Evolutionary conservation across 2,797 vertebrate species (phyloP), one percentile per base, ranked within the genome.

Genomic region (Choloepus didactylus): DNA sequence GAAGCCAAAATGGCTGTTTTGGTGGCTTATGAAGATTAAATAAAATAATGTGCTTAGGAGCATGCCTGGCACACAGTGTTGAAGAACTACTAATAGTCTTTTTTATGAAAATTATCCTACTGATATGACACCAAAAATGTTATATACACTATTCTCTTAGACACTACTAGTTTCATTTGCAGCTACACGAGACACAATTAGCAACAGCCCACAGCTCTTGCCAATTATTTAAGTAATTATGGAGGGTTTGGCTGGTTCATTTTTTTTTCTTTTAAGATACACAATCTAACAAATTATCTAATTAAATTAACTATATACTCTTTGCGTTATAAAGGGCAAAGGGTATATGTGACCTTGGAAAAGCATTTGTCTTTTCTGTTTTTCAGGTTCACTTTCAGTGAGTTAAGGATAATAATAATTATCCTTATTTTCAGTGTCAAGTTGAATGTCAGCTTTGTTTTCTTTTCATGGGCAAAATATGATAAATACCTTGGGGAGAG

Each of bases 381-480:
- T 76, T 46, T 51, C 38, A 38, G 8, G 19, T 70, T 87, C 44
- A 11, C 29, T 84, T 86, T 77, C 5, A 46, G 35, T 60, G 73
- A 87, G 38, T 90, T 87, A 73, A 76, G 8, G 4, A 41, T 54
- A 29, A 64, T 35, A 75, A 44, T 84, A 87, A 76, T 49, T 67
- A 85, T 51, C 29, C 27, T 92, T 49, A 82, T 44, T 82, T 92
- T 89, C 5, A 19, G 31, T 64, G 79, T 51, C 38, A 72, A 95
- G 11, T 27, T 75, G 35, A 73, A 44, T 41, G 64, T 82, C n/a
- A 91, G 5, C 9, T 86, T 89, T 49, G 15, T 94, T 96, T 82
- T 21, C 23, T 79, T 54, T 67, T 84, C 70, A 80, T 87, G 60
- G 35, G 21, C 16, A 70, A 93, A 93, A 69, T 69, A 38, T 19